Percentiles rank a stretch among this genome's conserved stretches.
These are phyloP conservation scores for Steinernema feltiae DNA, from an alignment of 1,140 invertebrate genomes.

Conservation along the genomic window DNA sequence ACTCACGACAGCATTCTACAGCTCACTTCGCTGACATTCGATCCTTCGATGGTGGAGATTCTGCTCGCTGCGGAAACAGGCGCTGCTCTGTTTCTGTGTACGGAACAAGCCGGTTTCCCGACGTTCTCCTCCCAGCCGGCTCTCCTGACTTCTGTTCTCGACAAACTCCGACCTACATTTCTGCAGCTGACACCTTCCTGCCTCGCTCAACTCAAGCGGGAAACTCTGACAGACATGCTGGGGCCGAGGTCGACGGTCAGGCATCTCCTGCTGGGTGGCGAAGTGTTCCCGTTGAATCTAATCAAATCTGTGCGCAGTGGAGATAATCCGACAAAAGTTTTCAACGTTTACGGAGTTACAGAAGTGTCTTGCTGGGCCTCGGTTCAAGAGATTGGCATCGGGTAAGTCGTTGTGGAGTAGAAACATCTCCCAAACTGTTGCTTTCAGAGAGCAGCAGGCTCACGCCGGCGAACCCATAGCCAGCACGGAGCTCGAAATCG, in stretches of 20 bases:
- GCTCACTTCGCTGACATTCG: slow-evolving; percentile 5
- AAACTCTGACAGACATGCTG: background rate
- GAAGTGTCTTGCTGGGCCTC: slow-evolving; percentile 17
- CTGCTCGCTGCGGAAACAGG: slow-evolving; percentile 3
- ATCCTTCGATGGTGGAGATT: slow-evolving; percentile 15
- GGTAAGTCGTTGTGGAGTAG: too few species aligned
- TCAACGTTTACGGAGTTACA: slow-evolving; percentile 15
- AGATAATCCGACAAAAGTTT: slow-evolving; percentile 2
- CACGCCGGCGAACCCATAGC: background rate
- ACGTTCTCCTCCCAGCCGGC: background rate
- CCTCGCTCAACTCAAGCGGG: background rate
- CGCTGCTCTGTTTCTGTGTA: background rate
- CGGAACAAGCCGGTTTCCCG: background rate
- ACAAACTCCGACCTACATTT: background rate
- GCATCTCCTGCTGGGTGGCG: background rate
- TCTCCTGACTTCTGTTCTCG: background rate
- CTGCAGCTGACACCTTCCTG: slow-evolving; percentile 15
- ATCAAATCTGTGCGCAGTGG: background rate
- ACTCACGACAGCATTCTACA: background rate
- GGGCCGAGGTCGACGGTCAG: background rate
- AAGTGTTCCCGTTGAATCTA: slow-evolving; percentile 5
- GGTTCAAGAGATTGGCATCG: background rate
- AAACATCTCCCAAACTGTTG: too few species aligned
- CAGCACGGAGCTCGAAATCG: background rate
- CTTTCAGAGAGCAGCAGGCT: background rate